Evolutionary conservation across 2,113 vertebrate species (phyloP).

Genomic region (Isurus oxyrinchus): DNA sequence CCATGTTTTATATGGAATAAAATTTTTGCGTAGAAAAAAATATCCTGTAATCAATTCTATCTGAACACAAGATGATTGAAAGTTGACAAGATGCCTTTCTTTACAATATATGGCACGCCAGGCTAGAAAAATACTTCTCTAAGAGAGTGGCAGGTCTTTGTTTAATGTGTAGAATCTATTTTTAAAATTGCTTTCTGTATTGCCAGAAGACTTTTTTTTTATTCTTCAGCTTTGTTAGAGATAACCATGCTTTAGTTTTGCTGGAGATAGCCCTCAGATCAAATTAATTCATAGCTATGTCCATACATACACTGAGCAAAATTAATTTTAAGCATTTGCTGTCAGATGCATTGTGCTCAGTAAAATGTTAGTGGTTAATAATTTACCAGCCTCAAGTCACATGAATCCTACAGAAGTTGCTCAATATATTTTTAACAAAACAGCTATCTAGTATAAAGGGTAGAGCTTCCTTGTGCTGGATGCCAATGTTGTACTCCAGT

Average conservation of each 20-base stretch:
- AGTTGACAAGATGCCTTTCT: not conserved
- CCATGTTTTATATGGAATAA: not conserved
- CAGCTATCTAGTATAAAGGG: not conserved
- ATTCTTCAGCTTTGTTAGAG: not conserved
- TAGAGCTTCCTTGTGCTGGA: not conserved
- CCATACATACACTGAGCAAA: not conserved
- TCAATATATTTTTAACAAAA: not conserved
- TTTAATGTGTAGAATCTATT: not conserved
- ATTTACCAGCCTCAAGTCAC: slow-evolving; percentile 4
- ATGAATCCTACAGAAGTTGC: not conserved
- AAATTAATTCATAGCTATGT: slow-evolving; percentile 21
- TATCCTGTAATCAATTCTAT: not conserved
- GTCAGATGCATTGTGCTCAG: not conserved
- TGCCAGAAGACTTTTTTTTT: not conserved
- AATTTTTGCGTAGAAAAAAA: not conserved
- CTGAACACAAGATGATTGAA: not conserved
- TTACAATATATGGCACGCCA: not conserved
- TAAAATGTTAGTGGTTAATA: slow-evolving; percentile 3
- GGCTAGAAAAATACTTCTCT: not conserved
- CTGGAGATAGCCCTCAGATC: not conserved
- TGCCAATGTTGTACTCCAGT: too few relatives aligned
- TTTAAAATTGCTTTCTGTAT: not conserved
- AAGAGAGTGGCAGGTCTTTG: not conserved
- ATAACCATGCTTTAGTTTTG: not conserved
- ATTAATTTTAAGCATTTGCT: not conserved